phyloP scores from a whole-genome alignment of 2,888 invertebrate species.

The Metallyticus violacea region DNA sequence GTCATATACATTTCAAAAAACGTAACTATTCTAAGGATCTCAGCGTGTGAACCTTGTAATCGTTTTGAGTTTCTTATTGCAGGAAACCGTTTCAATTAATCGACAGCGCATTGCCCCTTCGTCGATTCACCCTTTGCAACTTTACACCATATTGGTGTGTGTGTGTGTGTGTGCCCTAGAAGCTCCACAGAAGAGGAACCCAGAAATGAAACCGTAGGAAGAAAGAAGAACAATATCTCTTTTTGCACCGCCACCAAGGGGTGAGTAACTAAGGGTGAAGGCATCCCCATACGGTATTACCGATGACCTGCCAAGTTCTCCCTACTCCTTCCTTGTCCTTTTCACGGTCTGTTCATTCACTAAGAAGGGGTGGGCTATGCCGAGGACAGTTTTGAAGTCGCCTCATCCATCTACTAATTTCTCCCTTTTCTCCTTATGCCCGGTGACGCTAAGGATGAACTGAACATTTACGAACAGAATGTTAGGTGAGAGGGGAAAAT shows the following conservation, averaged over 20 bases:
- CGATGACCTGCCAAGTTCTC: neutral
- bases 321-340: conserved; percentile 25
- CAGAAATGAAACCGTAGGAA: conserved; percentile 24
- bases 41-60: neutral
- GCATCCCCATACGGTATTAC: conserved; percentile 8
- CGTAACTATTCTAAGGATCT: neutral
- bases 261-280: neutral
- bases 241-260: neutral
- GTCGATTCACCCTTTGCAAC: neutral
- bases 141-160: neutral
- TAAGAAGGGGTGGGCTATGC: neutral
- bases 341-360: conserved; percentile 26
- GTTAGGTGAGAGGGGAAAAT: neutral
- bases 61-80: neutral
- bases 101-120: neutral
- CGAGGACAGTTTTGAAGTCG: conserved; percentile 6
- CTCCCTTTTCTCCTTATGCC: neutral
- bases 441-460: neutral
- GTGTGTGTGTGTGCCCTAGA: conserved; percentile 2
- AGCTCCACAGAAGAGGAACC: conserved; percentile 19
- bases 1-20: neutral
- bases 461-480: conserved; percentile 1
- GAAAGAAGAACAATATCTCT: conserved; percentile 7
- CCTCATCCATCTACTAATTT: conserved; percentile 16
- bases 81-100: neutral